Conservation (phyloP, 2,113 vertebrate species). For the Myrmecobius fasciatus region DNA sequence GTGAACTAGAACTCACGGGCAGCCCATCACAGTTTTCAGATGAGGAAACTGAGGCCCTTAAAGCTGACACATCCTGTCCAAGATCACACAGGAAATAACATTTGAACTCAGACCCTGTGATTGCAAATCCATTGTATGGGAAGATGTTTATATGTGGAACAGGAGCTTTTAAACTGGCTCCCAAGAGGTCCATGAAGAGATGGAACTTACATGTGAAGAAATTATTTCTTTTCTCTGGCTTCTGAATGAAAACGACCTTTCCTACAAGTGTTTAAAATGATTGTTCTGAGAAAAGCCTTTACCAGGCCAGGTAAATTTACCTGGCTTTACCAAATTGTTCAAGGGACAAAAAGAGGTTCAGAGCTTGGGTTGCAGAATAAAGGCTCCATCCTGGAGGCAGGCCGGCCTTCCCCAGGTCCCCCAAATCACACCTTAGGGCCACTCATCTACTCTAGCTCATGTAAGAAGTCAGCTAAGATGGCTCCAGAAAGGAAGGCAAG, state of each 20-base stretch:
- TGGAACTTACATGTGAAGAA: neutral
- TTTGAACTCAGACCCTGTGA: neutral
- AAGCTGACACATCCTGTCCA: neutral
- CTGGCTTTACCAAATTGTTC: neutral
- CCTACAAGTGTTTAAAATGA: neutral
- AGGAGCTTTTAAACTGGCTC: neutral
- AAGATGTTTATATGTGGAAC: neutral
- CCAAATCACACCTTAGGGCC: neutral
- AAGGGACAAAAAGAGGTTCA: neutral
- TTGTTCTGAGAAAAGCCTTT: neutral
- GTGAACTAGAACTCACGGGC: neutral
- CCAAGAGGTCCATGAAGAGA: neutral
- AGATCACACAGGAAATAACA: neutral
- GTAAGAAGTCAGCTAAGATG: neutral
- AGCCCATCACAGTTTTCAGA: neutral
- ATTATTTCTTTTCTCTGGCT: neutral
- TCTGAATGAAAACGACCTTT: neutral
- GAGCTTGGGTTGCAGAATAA: neutral
- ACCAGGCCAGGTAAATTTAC: too few species aligned
- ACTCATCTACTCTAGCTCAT: neutral
- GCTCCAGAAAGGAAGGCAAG: neutral
- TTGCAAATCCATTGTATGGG: neutral
- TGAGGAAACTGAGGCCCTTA: neutral
- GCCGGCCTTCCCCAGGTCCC: neutral
- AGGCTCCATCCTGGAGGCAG: neutral